Conservation (phyloP, 2,113 vertebrate species). For the Takifugu flavidus region DNA sequence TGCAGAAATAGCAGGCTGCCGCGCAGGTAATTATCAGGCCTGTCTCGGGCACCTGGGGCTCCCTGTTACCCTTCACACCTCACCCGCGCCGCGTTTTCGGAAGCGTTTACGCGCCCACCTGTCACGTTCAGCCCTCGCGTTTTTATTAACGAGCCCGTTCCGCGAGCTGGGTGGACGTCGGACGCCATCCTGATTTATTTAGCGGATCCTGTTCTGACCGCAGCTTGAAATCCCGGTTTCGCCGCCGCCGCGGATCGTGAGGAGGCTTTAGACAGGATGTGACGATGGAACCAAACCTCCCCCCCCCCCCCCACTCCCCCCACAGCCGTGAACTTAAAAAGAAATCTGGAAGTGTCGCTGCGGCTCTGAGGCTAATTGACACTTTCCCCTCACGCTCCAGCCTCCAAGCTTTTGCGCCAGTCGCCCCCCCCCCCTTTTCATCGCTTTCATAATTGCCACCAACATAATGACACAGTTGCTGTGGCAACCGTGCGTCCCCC, state of each 20-base stretch:
- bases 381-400: conserved; percentile 58
- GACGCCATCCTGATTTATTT: too few species aligned
- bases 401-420: conserved; percentile 57
- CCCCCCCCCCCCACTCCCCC: not conserved
- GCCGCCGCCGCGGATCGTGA: too few species aligned
- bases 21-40: conserved; percentile 68
- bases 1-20: conserved; percentile 69
- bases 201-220: too few species aligned
- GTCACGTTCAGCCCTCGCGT: not conserved
- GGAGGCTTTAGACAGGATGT: too few species aligned
- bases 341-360: conserved; percentile 8
- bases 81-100: conserved; percentile 21
- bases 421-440: conserved; percentile 65
- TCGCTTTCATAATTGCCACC: conserved; percentile 77
- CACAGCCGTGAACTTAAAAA: not conserved
- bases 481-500: conserved; percentile 71
- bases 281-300: not conserved
- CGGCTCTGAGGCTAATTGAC: conserved; percentile 53
- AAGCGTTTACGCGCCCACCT: conserved; percentile 25
- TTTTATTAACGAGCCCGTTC: not conserved
- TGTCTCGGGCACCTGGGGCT: conserved; percentile 47
- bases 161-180: too few species aligned
- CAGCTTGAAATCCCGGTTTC: too few species aligned
- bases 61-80: conserved; percentile 17
- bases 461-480: conserved; percentile 81